Evolutionary conservation across 2,113 vertebrate species (phyloP).

Genomic region (Takifugu flavidus): DNA sequence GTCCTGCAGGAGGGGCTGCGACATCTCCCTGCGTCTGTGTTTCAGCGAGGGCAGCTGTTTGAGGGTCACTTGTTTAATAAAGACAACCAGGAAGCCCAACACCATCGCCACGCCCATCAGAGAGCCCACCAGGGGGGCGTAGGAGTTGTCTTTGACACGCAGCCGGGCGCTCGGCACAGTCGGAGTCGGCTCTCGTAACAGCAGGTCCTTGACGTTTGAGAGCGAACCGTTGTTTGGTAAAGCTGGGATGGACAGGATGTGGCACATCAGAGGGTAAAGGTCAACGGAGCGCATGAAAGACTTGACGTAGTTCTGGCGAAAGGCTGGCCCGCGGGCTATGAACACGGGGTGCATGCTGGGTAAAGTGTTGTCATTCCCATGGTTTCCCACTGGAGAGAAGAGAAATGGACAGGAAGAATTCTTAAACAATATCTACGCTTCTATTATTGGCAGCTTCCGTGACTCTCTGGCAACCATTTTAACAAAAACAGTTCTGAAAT

Average conservation of each 20-base stretch:
- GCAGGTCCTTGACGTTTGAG: slow-evolving; percentile 75
- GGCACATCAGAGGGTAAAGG: slow-evolving; percentile 88
- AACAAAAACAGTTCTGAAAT: too few relatives aligned
- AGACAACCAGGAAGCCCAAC: slow-evolving; percentile 79
- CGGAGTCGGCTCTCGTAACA: slow-evolving; percentile 43
- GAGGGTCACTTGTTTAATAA: slow-evolving; percentile 79
- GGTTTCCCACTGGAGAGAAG: slow-evolving; percentile 83
- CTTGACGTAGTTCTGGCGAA: slow-evolving; percentile 80
- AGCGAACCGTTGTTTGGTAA: slow-evolving; percentile 87
- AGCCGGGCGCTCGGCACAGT: slow-evolving; percentile 22
- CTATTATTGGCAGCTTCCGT: too few relatives aligned
- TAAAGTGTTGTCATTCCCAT: slow-evolving; percentile 86
- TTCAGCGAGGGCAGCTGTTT: slow-evolving; percentile 74
- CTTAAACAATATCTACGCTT: too few relatives aligned
- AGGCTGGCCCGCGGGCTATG: slow-evolving; percentile 86
- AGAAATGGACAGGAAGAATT: background rate
- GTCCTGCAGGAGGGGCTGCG: slow-evolving; percentile 83
- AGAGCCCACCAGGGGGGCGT: slow-evolving; percentile 75
- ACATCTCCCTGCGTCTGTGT: slow-evolving; percentile 78
- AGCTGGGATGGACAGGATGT: slow-evolving; percentile 78
- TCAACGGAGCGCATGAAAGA: slow-evolving; percentile 81
- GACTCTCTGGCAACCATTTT: too few relatives aligned
- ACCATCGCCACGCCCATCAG: slow-evolving; percentile 79
- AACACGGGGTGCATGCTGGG: slow-evolving; percentile 90
- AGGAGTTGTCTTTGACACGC: slow-evolving; percentile 53